Conservation (phyloP, 2,113 vertebrate species). For the Oreochromis spilurus region DNA sequence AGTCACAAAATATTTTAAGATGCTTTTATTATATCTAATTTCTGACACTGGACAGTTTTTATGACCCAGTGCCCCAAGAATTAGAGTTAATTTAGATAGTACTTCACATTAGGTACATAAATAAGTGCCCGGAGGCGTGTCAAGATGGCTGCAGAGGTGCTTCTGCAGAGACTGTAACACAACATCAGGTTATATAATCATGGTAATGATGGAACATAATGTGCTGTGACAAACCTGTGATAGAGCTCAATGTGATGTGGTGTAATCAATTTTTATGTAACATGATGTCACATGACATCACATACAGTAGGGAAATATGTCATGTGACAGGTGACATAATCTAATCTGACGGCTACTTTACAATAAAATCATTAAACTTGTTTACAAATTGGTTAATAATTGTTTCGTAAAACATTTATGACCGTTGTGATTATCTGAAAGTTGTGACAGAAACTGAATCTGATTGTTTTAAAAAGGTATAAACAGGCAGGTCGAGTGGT, state of each 20-base stretch:
- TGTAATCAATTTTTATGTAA: background rate
- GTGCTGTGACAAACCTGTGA: background rate
- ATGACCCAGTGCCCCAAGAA: background rate
- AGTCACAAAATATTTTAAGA: background rate
- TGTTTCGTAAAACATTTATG: background rate
- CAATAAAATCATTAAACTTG: background rate
- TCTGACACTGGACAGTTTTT: background rate
- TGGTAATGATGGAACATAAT: background rate
- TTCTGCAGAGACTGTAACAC: background rate
- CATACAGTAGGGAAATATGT: background rate
- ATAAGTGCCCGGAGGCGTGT: background rate
- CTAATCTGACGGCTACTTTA: background rate
- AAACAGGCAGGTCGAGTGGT: background rate
- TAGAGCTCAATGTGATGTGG: background rate
- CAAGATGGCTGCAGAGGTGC: background rate
- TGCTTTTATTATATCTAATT: rapidly evolving
- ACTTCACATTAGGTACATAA: background rate
- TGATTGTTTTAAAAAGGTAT: background rate
- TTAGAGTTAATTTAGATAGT: background rate
- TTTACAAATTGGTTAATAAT: background rate
- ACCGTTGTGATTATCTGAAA: background rate
- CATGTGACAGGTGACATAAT: background rate
- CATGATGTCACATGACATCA: background rate
- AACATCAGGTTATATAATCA: background rate
- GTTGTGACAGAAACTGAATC: background rate